Evolutionary conservation across 2,797 vertebrate species (phyloP), one percentile per base, ranked within the genome.

Genomic region (Apogon talboti): DNA sequence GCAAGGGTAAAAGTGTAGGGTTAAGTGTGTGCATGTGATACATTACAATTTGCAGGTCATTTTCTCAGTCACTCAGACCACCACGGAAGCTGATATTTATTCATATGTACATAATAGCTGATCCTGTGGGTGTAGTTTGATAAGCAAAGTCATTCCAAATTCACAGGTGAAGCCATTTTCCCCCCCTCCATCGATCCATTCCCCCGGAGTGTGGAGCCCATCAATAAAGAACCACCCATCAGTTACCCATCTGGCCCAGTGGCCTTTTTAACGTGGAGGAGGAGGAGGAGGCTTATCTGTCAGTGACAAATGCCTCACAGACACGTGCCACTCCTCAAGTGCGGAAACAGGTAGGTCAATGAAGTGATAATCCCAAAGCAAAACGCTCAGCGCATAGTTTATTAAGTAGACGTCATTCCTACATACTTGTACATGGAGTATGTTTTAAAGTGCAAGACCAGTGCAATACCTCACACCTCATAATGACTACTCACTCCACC

Each of bases 171-270:
- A 56, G 45, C 42, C 6, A 66, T 80, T 79, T 81, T 59, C 77
- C 6, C 6, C 28, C 46, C 82, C 28, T 15, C 24, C 33, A 82
- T 87, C 18, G 64, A 90, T 83, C 60, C 13, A 1, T 33, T 64
- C 30, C 21, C 53, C 48, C 28, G 12, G 54, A 18, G 35, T 63
- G 71, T 54, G 28, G 46, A 59, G 57, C 49, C 41, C 70, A 74
- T 88, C 67, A 71, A 81, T 86, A 84, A 84, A 41, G 37, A 76
- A 24, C 82, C 81, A 82, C 75, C 74, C 82, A 72, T 76, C 71
- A 82, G 49, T 56, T 59, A 46, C 76, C 80, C 81, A 82, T 87
- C 79, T 81, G 81, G 73, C 45, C 66, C 19, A 11, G 53, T 63
- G 60, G 84, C 66, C 70, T 72, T 43, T 77, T 69, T 46, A 61